Base-by-base conservation (phyloP, 2,888 invertebrate species). In the Cryptocephalus primarius region DNA sequence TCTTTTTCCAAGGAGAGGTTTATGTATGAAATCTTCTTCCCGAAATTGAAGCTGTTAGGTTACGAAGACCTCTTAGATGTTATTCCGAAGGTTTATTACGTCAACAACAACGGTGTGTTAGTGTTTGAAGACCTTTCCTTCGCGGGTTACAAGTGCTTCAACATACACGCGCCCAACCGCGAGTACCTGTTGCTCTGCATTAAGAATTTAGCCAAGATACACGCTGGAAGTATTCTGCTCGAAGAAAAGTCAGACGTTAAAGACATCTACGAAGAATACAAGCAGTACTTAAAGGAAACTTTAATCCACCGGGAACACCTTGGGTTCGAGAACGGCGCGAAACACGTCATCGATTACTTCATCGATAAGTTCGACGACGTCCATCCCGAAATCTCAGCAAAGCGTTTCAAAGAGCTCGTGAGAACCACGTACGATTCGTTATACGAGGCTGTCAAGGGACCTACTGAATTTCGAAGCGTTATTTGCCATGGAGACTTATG, bases 381-480 rank as follows among this genome's bases (percentile, higher is more conserved):
- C n/a, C 9, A 14, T 1, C 47, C 34, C 4, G 41, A 47, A 11
- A 33, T 48, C 2, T 44, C 51, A 8, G 32, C 43, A 31, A 44
- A 55, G 2, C 42, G 51, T 33, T 45, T 58, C 12, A 45, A 32
- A 38, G 42, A 42, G 43, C 51, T 42, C 12, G 48, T 46, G 12
- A 22, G 40, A 14, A 9, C 11, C 13, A 32, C 11, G 9, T 44
- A 33, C 11, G 10, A 46, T 14, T 34, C 31, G 13, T 4, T 43
- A 2, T 33, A 31, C 12, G n/a, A 40, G 11, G 34, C 46, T 9
- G 55, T 57, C 0, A 60, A 65, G 46, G 57, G 65, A 1, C 72
- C 71, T 0, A 46, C 52, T 8, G 65, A 59, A 33, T 70, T 61
- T 49, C 55, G 57, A 8, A 74, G 74, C 40, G 61, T 64, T 1